A percentile compares a stretch with the other conserved stretches of the same genome.
phyloP scores from a whole-genome alignment of 2,113 vertebrate genomes.

The Mellivora capensis region DNA sequence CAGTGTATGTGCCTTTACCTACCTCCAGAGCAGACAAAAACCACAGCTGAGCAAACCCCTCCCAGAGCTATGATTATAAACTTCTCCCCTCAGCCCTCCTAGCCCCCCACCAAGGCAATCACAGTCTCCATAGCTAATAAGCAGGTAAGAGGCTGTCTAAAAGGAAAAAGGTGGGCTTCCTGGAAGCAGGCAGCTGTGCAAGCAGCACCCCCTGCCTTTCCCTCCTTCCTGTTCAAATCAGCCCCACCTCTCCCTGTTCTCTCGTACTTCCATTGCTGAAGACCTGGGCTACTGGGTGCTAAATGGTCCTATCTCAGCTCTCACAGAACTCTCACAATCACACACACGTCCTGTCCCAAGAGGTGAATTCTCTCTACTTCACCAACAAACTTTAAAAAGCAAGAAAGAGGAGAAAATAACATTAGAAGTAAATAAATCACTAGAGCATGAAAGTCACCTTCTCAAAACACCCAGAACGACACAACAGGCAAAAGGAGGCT shows the following conservation, averaged over 20 bases:
- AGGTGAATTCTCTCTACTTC: conserved; percentile 16
- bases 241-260: neutral
- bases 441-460: conserved; percentile 45
- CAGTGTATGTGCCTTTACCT: neutral
- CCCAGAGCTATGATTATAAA: neutral
- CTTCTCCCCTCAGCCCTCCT: neutral
- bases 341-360: neutral
- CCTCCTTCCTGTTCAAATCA: neutral
- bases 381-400: conserved; percentile 31
- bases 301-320: neutral
- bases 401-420: conserved; percentile 24
- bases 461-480: conserved; percentile 24
- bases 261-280: neutral
- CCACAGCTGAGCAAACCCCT: neutral
- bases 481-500: neutral
- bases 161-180: neutral
- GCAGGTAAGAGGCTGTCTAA: neutral
- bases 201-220: neutral
- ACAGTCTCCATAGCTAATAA: neutral
- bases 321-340: neutral
- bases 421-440: conserved; percentile 55
- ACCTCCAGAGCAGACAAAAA: neutral
- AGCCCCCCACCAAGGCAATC: neutral
- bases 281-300: neutral
- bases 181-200: neutral